Evolutionary conservation across 2,888 invertebrate genomes (phyloP).

Genomic region (Watsonalla cultraria): DNA sequence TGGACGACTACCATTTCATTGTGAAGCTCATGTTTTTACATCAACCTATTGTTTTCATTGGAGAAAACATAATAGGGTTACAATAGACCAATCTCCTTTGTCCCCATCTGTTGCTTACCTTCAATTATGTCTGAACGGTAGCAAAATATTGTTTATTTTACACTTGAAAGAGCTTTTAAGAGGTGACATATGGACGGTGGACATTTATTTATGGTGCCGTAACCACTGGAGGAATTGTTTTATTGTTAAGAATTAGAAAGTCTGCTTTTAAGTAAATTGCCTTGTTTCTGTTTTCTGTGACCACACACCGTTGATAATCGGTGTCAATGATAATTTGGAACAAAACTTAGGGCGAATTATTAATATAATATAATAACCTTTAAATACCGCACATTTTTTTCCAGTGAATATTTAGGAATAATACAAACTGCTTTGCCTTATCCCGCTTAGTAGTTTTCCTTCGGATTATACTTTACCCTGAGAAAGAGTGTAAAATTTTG

Average conservation of each 20-base stretch:
- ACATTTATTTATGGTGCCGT: slow-evolving; percentile 58
- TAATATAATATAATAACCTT: no score
- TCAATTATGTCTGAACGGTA: slow-evolving; percentile 54
- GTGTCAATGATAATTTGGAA: neutral
- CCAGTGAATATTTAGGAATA: no score
- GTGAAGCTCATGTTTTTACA: slow-evolving; percentile 54
- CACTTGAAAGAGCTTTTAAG: slow-evolving; percentile 60
- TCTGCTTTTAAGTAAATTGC: slow-evolving; percentile 1
- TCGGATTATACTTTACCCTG: no score
- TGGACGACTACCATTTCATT: slow-evolving; percentile 52
- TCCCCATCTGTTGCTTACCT: slow-evolving; percentile 59
- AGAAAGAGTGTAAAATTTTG: no score
- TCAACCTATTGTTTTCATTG: slow-evolving; percentile 58
- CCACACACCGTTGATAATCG: slow-evolving; percentile 3
- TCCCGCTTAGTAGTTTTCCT: no score
- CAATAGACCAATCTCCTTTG: slow-evolving; percentile 51
- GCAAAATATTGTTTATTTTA: slow-evolving; percentile 76
- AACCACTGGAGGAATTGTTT: slow-evolving; percentile 59
- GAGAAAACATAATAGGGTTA: slow-evolving; percentile 65
- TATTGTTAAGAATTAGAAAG: slow-evolving; percentile 64
- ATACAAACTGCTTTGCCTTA: no score
- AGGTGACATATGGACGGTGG: slow-evolving; percentile 65
- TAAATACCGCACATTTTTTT: no score
- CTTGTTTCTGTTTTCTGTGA: slow-evolving; percentile 1
- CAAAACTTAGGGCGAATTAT: neutral